Base-by-base conservation (phyloP, 2,888 invertebrate species). In the Lasioglossum figueresi region DNA sequence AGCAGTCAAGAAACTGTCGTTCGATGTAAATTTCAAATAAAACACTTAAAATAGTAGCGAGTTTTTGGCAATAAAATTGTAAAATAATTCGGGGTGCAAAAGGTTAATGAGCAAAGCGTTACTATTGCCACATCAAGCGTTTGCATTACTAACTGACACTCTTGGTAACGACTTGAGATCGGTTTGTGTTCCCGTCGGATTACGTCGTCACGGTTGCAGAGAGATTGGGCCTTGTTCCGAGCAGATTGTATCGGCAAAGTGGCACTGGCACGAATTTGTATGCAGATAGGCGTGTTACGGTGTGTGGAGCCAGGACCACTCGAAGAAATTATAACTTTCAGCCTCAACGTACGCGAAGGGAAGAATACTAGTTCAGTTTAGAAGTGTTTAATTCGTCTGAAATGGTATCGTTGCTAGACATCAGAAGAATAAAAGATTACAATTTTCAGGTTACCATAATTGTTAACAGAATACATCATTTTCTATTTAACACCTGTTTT, bases 91-190 rank as follows among this genome's bases (percentile, higher is more conserved):
- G n/a, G n/a, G n/a, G n/a, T n/a, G n/a, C n/a, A n/a, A n/a, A n/a
- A n/a, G n/a, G 31, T 31, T 45, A 74, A 70, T 16, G 45, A 71
- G 37, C 70, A 12, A 8, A 19, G 5, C 27, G 16, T 40, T 66
- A 27, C 43, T 6, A 63, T 72, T 63, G 23, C 16, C 2, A 23
- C 23, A 31, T 40, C 63, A 34, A 76, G 31, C 43, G 66, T 74
- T 77, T 59, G 37, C 76, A 76, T 81, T 73, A 70, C 70, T n/a
- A 48, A 82, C 63, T 59, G 74, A 82, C 82, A 82, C 56, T 37
- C 43, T 40, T 70, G 31, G 83, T 74, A 66, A 73, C 52, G 34
- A 23, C 82, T 68, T 73, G 70, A 84, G 83, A 82, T 82, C 73
- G 77, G 16, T 77, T 34, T 77, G 73, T 82, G 83, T 74, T 48